These are phyloP conservation scores for Arbacia lixula DNA, from an alignment of 53 echinoderm and acorn worm species.

Conservation along the genomic window DNA sequence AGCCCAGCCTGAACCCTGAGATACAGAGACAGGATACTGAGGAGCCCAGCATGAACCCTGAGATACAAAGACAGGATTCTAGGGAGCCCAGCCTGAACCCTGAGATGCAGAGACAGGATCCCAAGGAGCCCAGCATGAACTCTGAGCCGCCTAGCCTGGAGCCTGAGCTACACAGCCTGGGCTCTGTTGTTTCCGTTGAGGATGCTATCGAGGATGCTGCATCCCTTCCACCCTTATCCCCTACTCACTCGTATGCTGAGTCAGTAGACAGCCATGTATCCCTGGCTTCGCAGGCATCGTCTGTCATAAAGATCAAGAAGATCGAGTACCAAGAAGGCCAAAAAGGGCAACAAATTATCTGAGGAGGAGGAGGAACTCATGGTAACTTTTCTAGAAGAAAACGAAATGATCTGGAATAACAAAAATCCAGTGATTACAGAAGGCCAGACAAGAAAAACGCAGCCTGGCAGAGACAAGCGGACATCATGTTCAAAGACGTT, in stretches of 20 bases:
- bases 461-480: slow-evolving; percentile 27
- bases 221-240: not conserved
- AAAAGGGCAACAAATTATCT: slow-evolving; percentile 31
- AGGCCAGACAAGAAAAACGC: slow-evolving; percentile 29
- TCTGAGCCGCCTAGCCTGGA: slow-evolving; percentile 24
- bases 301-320: too few relatives aligned
- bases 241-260: slow-evolving; percentile 2
- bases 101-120: too few relatives aligned
- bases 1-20: too few relatives aligned
- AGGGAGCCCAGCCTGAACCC: slow-evolving; percentile 3
- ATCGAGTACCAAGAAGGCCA: slow-evolving; percentile 17
- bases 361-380: slow-evolving; percentile 24
- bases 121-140: slow-evolving; percentile 16
- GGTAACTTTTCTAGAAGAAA: slow-evolving; percentile 17
- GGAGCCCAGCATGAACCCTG: slow-evolving; percentile 9
- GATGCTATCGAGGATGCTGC: slow-evolving; percentile 30
- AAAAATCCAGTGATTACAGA: slow-evolving; percentile 7
- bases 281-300: slow-evolving; percentile 7
- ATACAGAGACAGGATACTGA: too few relatives aligned
- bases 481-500: slow-evolving; percentile 3
- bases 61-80: too few relatives aligned
- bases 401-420: slow-evolving; percentile 37
- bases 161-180: slow-evolving; percentile 18
- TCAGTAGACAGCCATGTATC: slow-evolving; percentile 16
- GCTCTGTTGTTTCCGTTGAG: slow-evolving; percentile 21